phyloP scores from a whole-genome alignment of 2,113 vertebrate genomes.

The Capreolus pygargus region DNA sequence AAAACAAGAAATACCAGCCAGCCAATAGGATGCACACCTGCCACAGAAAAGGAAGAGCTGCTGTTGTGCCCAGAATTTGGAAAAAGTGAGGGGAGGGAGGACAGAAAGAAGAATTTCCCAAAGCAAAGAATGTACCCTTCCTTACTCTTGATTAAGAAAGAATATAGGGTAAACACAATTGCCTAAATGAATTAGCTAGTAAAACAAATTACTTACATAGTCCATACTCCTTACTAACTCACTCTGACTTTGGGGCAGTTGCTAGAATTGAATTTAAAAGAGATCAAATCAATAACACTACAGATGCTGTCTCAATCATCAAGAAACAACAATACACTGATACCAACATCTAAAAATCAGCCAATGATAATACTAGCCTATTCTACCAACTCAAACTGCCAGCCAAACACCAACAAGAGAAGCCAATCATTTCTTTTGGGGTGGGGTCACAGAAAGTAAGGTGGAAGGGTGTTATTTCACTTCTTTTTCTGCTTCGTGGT shows the following conservation, averaged over 20 bases:
- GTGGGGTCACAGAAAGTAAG: background rate
- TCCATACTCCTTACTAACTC: slow-evolving; percentile 78
- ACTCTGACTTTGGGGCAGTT: slow-evolving; percentile 78
- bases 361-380: background rate
- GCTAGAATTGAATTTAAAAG: slow-evolving; percentile 81
- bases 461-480: background rate
- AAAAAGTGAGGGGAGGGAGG: slow-evolving; percentile 60
- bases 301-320: slow-evolving; percentile 52
- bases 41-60: slow-evolving; percentile 75
- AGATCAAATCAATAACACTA: slow-evolving; percentile 78
- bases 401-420: background rate
- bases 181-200: slow-evolving; percentile 75
- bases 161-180: slow-evolving; percentile 56
- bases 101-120: slow-evolving; percentile 75
- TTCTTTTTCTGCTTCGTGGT: background rate
- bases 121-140: slow-evolving; percentile 80
- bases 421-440: background rate
- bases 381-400: background rate
- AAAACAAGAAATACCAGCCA: slow-evolving; percentile 81
- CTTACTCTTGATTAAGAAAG: slow-evolving; percentile 74
- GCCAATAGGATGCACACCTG: slow-evolving; percentile 82
- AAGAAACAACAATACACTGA: slow-evolving; percentile 58
- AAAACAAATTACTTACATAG: slow-evolving; percentile 74
- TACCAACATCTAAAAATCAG: background rate
- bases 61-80: slow-evolving; percentile 76